Conservation (phyloP, 2,797 vertebrate species). For the Artibeus jamaicensis region DNA sequence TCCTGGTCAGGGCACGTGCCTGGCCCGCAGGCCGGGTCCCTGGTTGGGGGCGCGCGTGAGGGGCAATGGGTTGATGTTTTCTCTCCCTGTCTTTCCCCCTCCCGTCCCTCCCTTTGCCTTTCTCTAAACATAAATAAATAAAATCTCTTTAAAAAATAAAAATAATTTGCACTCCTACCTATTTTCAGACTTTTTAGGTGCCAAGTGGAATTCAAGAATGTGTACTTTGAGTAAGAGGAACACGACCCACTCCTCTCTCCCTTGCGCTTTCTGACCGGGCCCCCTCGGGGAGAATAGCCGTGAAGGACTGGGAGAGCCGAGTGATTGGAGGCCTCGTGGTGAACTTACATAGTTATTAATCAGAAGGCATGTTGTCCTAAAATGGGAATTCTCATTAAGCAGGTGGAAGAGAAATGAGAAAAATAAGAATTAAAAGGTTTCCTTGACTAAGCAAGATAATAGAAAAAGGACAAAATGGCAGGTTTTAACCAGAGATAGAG, state of each 20-base stretch:
- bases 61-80: neutral
- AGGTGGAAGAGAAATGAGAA: constrained; percentile 34
- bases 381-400: neutral
- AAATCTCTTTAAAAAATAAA: neutral
- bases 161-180: neutral
- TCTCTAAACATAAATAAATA: neutral
- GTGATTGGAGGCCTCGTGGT: neutral
- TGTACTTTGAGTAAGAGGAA: neutral
- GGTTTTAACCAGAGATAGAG: constrained; percentile 20
- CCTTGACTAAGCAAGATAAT: constrained; percentile 30
- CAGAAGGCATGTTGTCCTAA: neutral
- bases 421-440: constrained; percentile 2
- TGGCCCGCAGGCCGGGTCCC: no score
- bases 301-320: neutral
- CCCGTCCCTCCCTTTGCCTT: neutral
- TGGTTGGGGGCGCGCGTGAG: neutral
- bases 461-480: constrained; percentile 16
- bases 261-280: neutral
- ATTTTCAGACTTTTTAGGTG: neutral
- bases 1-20: neutral
- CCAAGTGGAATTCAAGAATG: neutral
- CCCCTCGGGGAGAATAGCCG: neutral
- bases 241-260: neutral
- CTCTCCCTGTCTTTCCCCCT: neutral
- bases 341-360: neutral